Evolutionary conservation across 2,888 invertebrate genomes (phyloP).

Genomic region (Aleiodes testaceus): DNA sequence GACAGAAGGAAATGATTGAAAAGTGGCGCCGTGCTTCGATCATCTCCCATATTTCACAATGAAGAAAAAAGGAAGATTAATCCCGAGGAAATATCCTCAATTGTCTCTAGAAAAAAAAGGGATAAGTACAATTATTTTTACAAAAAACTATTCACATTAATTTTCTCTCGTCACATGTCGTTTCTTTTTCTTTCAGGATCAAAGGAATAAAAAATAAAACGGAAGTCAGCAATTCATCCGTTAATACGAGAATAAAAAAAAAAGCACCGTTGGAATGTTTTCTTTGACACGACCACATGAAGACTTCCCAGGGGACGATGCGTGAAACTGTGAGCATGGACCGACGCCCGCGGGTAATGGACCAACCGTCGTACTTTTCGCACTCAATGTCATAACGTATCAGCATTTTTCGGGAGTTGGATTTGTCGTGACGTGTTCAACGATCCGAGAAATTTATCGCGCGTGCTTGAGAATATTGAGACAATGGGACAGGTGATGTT

Average conservation of each 20-base stretch:
- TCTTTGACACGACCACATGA: constrained; percentile 6
- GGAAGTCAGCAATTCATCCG: constrained; percentile 24
- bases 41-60: background rate
- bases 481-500: constrained; percentile 62
- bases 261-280: background rate
- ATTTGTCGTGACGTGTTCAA: constrained; percentile 62
- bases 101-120: background rate
- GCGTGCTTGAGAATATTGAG: constrained; percentile 40
- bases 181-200: constrained; percentile 12
- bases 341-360: constrained; percentile 42
- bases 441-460: constrained; percentile 66
- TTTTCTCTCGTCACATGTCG: constrained; percentile 18
- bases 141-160: constrained; percentile 12
- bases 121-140: background rate
- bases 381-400: constrained; percentile 47
- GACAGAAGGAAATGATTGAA: constrained; percentile 20
- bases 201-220: constrained; percentile 16
- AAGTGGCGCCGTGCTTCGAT: constrained; percentile 12
- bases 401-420: constrained; percentile 13
- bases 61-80: background rate
- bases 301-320: constrained; percentile 32
- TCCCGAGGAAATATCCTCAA: background rate
- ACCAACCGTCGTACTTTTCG: constrained; percentile 50
- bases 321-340: constrained; percentile 38
- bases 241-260: background rate